These are phyloP conservation scores for Loris lydekkerianus DNA, from an alignment of 2,797 vertebrate species.

Conservation along the genomic window DNA sequence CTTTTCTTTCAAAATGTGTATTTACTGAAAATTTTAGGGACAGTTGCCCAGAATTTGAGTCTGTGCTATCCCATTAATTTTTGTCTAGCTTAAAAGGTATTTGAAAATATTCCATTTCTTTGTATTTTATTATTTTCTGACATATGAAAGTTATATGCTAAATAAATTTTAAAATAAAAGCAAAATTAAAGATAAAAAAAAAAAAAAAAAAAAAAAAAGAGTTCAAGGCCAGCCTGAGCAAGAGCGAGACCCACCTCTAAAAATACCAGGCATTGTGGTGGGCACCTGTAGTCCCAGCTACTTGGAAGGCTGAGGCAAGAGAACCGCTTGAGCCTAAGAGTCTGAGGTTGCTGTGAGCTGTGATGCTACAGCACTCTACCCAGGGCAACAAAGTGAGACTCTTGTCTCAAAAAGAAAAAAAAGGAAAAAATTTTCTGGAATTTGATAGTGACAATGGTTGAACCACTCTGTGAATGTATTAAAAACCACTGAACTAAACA, in stretches of 20 bases:
- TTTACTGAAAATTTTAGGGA: conserved; percentile 60
- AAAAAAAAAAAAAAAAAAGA: too few species aligned
- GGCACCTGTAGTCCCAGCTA: too few species aligned
- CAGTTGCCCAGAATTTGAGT: conserved; percentile 64
- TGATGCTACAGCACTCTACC: too few species aligned
- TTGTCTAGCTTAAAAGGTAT: conserved; percentile 68
- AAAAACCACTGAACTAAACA: neutral
- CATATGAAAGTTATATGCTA: conserved; percentile 73
- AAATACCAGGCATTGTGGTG: too few species aligned
- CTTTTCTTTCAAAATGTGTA: conserved; percentile 72
- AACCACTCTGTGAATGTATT: neutral
- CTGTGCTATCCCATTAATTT: conserved; percentile 69
- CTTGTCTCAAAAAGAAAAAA: too few species aligned
- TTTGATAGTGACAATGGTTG: neutral
- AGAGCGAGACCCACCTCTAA: too few species aligned
- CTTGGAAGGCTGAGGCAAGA: too few species aligned
- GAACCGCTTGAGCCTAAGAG: too few species aligned
- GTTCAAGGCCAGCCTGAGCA: too few species aligned
- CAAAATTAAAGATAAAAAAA: conserved; percentile 53
- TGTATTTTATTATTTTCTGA: conserved; percentile 75
- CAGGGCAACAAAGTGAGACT: too few species aligned
- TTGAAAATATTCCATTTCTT: conserved; percentile 74
- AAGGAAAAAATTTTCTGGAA: neutral
- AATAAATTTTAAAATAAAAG: conserved; percentile 82
- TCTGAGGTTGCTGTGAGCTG: too few species aligned